Evolutionary conservation across 2,888 invertebrate species (phyloP).

Genomic region (Drosophila phalerata): DNA sequence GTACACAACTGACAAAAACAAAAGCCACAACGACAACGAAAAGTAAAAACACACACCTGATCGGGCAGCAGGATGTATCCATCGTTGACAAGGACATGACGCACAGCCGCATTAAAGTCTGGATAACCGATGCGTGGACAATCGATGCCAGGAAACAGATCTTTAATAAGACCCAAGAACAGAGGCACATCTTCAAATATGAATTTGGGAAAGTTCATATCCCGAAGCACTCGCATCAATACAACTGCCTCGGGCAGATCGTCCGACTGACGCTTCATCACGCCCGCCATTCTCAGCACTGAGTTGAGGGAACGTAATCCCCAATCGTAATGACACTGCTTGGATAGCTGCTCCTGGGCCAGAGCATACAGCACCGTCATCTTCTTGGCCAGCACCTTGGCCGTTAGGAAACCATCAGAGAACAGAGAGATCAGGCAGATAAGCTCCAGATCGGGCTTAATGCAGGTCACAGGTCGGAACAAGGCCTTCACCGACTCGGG

Average conservation of each 20-base stretch:
- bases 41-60: constrained; percentile 87
- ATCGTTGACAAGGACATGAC: constrained; percentile 88
- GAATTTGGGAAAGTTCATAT: constrained; percentile 97
- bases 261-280: constrained; percentile 91
- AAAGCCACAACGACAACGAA: constrained; percentile 6
- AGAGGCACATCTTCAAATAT: constrained; percentile 96
- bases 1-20: constrained; percentile 13
- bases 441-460: constrained; percentile 95
- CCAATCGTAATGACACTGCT: constrained; percentile 97
- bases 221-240: constrained; percentile 95
- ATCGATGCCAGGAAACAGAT: constrained; percentile 95
- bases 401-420: constrained; percentile 95
- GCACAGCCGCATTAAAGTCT: constrained; percentile 93
- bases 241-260: constrained; percentile 94
- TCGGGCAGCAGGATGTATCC: constrained; percentile 89
- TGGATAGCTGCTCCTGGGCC: constrained; percentile 94
- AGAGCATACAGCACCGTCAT: constrained; percentile 96
- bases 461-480: constrained; percentile 96
- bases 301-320: constrained; percentile 96
- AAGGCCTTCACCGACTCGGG: constrained; percentile 97
- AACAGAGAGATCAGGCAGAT: constrained; percentile 97
- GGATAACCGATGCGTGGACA: constrained; percentile 95
- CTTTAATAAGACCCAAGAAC: constrained; percentile 93
- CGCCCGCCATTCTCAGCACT: constrained; percentile 96
- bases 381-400: constrained; percentile 96